phyloP scores from a whole-genome alignment of 1,140 invertebrate species.

The Drepana arcuata region DNA sequence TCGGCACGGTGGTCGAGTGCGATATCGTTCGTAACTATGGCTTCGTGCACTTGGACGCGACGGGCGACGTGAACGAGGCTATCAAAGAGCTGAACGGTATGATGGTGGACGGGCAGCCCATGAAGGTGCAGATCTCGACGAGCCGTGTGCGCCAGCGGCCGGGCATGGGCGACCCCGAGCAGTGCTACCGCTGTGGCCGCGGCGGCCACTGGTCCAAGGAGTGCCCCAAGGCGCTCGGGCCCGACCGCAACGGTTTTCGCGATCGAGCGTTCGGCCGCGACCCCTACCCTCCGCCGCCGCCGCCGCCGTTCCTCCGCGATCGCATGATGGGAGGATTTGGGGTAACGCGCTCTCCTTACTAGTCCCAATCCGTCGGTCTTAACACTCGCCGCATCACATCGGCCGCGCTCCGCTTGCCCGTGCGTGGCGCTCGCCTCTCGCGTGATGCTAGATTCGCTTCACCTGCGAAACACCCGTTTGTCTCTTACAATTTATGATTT shows the following conservation, averaged over 20 bases:
- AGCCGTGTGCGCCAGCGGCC: conserved; percentile 92
- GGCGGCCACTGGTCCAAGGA: conserved; percentile 97
- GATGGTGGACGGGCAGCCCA: conserved; percentile 87
- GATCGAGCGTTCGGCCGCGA: conserved; percentile 88
- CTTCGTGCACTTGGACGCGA: conserved; percentile 90
- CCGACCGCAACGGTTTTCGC: conserved; percentile 84
- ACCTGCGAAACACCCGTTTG: too few species aligned
- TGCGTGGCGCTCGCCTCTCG: conserved; percentile 25
- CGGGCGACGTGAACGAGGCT: conserved; percentile 86
- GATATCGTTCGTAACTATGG: conserved; percentile 94
- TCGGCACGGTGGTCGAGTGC: conserved; percentile 90
- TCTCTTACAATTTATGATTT: conserved; percentile 4
- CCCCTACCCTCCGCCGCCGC: conserved; percentile 87
- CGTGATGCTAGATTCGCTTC: too few species aligned
- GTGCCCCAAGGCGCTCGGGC: conserved; percentile 84
- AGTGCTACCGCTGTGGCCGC: conserved; percentile 94
- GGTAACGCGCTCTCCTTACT: conserved; percentile 73
- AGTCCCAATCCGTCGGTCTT: conserved; percentile 26
- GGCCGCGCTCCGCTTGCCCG: too few species aligned
- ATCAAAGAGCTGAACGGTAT: conserved; percentile 90
- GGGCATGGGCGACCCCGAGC: conserved; percentile 95
- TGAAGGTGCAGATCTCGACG: conserved; percentile 92
- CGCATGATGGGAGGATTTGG: conserved; percentile 89
- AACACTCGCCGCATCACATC: conserved; percentile 29
- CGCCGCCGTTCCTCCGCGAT: conserved; percentile 88